Evolutionary conservation across 2,888 invertebrate species (phyloP), one percentile per base, ranked within the genome.

Genomic region (Zygothrica quintamaculata): DNA sequence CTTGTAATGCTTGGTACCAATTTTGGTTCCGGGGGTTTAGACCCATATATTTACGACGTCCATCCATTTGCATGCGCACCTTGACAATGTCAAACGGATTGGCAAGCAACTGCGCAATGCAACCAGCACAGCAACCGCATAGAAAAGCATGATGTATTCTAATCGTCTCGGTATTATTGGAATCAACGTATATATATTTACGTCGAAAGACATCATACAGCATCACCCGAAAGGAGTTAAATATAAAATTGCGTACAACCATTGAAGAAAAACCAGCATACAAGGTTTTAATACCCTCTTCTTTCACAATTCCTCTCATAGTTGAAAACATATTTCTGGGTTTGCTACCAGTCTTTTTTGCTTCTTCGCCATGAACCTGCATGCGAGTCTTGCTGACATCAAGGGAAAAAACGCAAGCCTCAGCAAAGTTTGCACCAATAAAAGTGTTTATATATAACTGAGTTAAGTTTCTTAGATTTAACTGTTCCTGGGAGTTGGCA

Each of bases 51-150:
- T 29, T 42, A 0, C 65, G 72, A 0, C 65, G 29, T 2, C 80
- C 77, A 8, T 78, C 74, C 47, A 68, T 74, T 44, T 78, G 77
- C 72, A 69, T 64, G 9, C 72, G 68, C 11, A 68, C 43, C 65
- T 68, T 84, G 29, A 76, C 66, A 8, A 78, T 60, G 7, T 80
- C 81, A 3, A 78, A 57, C 11, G 84, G 78, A 43, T 71, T 76
- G 44, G 74, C 67, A 16, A 81, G 3, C 0, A 13, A 36, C 52
- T 84, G 84, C n/a, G 81, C 62, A 12, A 67, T 43, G 33, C 57
- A 71, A 1, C 80, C 80, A 1, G 80, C 81, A 0, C 37, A 4
- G 12, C 60, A n/a, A 5, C 78, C 61, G 16, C 73, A 73, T 1
- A 66, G 0, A 3, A 84, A 37, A 1, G 84, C 69, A 16, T 44